Base-by-base conservation (phyloP, 2,797 vertebrate species). In the Ctenopoma kingsleyae region DNA sequence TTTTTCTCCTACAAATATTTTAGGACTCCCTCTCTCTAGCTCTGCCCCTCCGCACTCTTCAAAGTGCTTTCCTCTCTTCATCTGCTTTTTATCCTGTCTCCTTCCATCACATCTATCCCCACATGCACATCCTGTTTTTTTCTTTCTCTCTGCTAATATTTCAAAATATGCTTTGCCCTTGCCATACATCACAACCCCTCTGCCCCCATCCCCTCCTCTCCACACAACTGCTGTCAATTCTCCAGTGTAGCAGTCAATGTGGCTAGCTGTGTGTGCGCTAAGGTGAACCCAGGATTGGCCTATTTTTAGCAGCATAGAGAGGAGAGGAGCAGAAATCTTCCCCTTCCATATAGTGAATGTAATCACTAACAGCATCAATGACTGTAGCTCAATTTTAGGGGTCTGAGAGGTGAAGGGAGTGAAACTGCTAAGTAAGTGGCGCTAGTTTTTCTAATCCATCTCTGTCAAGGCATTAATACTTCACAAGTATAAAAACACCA, bases 231-330 rank as follows among this genome's bases (percentile, higher is more conserved):
- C 77, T 73, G 72, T 86, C 63, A 67, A 73, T 76, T 78, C 85
- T 75, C 76, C 59, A 30, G 62, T 73, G 72, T 78, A 53, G 56
- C 61, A 63, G 63, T 70, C 72, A 48, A 40, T 73, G 61, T 64
- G 71, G 8, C 32, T 53, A 56, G 54, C 41, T 64, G 74, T 55
- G 46, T 59, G 3, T 23, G 64, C 36, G 65, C 35, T 80, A 85
- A 91, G 88, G 90, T 90, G 83, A 92, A 84, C 59, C 32, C 54
- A 23, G 84, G 88, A 69, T 82, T 77, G 58, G 48, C 75, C 82
- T 92, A 93, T 91, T 90, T 91, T 82, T 91, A 91, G 86, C 66
- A 49, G 72, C 53, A 51, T 50, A 15, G 51, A 83, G 69, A 81
- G 68, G 40, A 76, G 83, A 84, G 67, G 53, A 82, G 71, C 76